These are phyloP conservation scores for Pinctada fucata DNA, from an alignment of 2,888 invertebrate genomes.

Conservation along the genomic window DNA sequence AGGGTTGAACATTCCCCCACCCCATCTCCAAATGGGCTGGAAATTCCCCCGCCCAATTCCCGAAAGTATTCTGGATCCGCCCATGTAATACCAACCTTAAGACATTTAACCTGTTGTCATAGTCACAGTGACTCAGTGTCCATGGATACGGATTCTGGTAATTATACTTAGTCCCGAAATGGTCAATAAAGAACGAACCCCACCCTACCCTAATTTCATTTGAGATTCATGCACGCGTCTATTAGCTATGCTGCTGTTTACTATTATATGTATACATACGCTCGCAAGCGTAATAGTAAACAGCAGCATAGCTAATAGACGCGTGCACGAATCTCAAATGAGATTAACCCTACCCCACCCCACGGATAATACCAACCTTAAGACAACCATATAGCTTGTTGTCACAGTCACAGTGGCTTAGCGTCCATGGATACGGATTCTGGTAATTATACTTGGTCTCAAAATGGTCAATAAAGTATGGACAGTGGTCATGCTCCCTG, in stretches of 20 bases:
- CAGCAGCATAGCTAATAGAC: too few species aligned
- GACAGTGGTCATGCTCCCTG: constrained; percentile 92
- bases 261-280: too few species aligned
- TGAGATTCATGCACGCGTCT: too few species aligned
- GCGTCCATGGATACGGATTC: constrained; percentile 92
- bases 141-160: constrained; percentile 93
- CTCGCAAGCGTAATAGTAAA: too few species aligned
- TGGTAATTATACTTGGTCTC: constrained; percentile 90
- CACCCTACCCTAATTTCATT: too few species aligned
- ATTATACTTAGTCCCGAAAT: constrained; percentile 89
- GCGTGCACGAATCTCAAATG: too few species aligned
- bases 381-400: constrained; percentile 77
- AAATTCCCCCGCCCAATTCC: too few species aligned
- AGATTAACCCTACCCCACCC: too few species aligned
- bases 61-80: too few species aligned
- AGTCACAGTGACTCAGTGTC: constrained; percentile 93
- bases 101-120: constrained; percentile 82
- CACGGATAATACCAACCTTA: constrained; percentile 43
- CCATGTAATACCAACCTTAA: constrained; percentile 46
- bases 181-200: constrained; percentile 89
- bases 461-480: constrained; percentile 89
- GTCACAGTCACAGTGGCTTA: constrained; percentile 95
- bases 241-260: too few species aligned
- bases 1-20: too few species aligned
- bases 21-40: too few species aligned